Evolutionary conservation across 2,113 vertebrate genomes (phyloP).

Genomic region (Silurus glanis): DNA sequence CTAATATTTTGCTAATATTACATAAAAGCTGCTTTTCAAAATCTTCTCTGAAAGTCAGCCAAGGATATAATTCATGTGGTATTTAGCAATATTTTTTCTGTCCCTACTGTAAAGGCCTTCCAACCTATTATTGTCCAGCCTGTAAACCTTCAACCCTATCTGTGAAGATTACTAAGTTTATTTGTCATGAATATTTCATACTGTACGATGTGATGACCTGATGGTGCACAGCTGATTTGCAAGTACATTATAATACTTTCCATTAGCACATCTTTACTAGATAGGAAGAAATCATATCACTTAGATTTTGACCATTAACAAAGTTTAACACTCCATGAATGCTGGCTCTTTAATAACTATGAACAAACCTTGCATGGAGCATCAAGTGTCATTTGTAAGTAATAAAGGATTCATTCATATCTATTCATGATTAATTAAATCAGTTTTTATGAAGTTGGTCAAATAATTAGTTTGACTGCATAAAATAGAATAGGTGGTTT

Average conservation of each 20-base stretch:
- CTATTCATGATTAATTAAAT: neutral
- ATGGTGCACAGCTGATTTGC: neutral
- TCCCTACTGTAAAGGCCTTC: neutral
- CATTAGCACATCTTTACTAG: neutral
- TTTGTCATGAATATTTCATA: neutral
- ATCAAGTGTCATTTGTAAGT: neutral
- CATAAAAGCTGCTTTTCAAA: neutral
- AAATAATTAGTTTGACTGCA: too few species aligned
- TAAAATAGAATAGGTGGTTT: neutral
- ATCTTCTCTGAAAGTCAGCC: neutral
- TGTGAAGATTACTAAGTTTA: neutral
- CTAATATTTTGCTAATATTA: neutral
- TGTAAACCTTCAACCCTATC: neutral
- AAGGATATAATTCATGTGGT: neutral
- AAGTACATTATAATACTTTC: neutral
- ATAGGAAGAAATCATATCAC: neutral
- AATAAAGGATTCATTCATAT: neutral
- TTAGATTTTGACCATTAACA: neutral
- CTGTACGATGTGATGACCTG: neutral
- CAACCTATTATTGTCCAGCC: neutral
- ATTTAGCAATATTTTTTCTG: neutral
- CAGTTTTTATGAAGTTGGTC: neutral
- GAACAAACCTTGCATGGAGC: neutral
- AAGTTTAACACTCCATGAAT: neutral
- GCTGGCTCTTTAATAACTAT: neutral